phyloP scores from a whole-genome alignment of 2,888 invertebrate genomes.

The Nebria brevicollis region DNA sequence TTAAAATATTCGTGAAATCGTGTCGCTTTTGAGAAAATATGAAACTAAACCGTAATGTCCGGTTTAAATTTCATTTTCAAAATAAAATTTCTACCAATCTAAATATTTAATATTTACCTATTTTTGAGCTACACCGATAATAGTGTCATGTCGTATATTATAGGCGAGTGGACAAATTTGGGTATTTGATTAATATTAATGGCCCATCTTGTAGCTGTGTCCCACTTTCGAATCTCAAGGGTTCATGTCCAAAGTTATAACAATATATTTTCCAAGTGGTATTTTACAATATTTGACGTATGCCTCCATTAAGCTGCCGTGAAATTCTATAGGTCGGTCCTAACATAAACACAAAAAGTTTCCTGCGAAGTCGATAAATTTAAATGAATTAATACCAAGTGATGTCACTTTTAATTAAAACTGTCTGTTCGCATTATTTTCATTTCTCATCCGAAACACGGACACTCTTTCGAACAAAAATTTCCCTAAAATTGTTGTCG shows the following conservation, averaged over 20 bases:
- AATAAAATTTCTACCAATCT: no score
- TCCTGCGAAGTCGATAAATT: not conserved
- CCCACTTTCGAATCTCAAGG: not conserved
- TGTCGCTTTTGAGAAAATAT: no score
- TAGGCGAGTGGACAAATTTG: no score
- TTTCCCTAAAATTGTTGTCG: not conserved
- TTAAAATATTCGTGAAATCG: no score
- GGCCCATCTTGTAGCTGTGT: no score
- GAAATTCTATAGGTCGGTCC: not conserved
- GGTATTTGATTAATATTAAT: no score
- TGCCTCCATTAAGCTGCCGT: not conserved
- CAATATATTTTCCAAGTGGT: not conserved
- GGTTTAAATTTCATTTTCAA: no score
- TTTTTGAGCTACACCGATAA: no score
- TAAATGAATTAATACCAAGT: not conserved
- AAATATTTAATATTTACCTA: no score
- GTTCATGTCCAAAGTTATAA: not conserved
- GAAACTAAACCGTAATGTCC: no score
- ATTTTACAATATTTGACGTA: not conserved
- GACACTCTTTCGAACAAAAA: not conserved
- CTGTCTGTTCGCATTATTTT: not conserved
- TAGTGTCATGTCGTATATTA: no score
- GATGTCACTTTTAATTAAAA: constrained; percentile 1
- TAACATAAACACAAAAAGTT: not conserved
- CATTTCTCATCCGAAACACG: not conserved